A percentile compares a stretch with the other conserved stretches of the same genome.
Conservation (phyloP, 2,113 vertebrate genomes). For the Colinus virginianus region DNA sequence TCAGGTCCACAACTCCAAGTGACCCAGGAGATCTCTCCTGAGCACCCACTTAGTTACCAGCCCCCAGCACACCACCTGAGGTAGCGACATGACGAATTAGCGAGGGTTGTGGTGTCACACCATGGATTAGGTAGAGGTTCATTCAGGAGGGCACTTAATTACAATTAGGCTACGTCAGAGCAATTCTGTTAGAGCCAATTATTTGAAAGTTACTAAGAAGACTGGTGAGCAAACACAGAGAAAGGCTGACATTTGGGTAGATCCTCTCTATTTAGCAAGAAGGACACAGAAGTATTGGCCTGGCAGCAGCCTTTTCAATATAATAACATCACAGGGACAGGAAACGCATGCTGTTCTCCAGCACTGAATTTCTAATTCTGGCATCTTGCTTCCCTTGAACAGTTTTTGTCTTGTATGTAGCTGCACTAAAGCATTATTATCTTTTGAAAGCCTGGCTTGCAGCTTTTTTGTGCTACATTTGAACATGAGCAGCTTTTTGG, state of each 20-base stretch:
- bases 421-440: constrained; percentile 50
- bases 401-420: constrained; percentile 16
- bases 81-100: neutral
- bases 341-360: constrained; percentile 49
- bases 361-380: constrained; percentile 60
- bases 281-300: neutral
- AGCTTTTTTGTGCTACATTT: constrained; percentile 27
- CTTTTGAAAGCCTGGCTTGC: constrained; percentile 43
- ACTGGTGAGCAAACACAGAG: neutral
- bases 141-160: neutral
- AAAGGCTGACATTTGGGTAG: neutral
- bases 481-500: neutral
- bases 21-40: neutral
- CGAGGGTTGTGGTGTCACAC: neutral
- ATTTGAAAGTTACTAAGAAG: neutral
- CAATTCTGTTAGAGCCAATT: neutral
- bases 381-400: constrained; percentile 47
- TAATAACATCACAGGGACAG: constrained; percentile 34
- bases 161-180: neutral
- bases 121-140: neutral
- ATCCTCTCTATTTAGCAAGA: neutral
- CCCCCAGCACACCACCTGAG: neutral
- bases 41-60: neutral
- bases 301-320: constrained; percentile 20
- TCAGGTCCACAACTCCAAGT: neutral